A percentile compares a stretch with the other conserved stretches of the same genome.
Conservation (phyloP, 2,797 vertebrate genomes). For the Okamejei kenojei region DNA sequence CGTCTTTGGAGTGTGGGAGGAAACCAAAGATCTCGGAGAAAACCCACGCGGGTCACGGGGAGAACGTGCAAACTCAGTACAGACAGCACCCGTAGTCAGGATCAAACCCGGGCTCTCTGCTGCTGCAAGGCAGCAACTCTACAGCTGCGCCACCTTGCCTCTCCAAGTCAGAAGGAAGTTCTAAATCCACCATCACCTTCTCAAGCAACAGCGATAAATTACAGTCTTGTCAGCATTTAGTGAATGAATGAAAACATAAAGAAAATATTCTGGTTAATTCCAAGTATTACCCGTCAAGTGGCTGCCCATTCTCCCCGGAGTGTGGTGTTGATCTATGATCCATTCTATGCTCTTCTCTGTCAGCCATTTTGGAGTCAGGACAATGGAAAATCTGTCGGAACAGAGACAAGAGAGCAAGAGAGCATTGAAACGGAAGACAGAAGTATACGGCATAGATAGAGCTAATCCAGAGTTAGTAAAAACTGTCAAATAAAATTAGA, state of each 20-base stretch:
- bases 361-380: constrained; percentile 19
- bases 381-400: constrained; percentile 1
- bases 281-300: background rate
- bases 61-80: too few relatives aligned
- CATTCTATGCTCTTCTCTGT: background rate
- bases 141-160: too few relatives aligned
- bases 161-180: background rate
- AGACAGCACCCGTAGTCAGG: too few relatives aligned
- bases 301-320: background rate
- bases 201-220: background rate
- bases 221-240: background rate
- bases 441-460: too few relatives aligned
- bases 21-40: too few relatives aligned
- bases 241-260: background rate
- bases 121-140: too few relatives aligned
- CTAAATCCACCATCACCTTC: background rate
- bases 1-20: too few relatives aligned
- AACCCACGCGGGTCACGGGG: too few relatives aligned
- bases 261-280: background rate
- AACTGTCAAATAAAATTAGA: too few relatives aligned
- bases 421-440: background rate
- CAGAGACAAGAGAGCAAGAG: background rate
- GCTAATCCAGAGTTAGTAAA: background rate
- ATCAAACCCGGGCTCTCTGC: too few relatives aligned
- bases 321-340: background rate